Evolutionary conservation across 23 tunicate genomes (phyloP), one percentile per base, ranked within the genome.

Genomic region (Trididemnum miniatum): DNA sequence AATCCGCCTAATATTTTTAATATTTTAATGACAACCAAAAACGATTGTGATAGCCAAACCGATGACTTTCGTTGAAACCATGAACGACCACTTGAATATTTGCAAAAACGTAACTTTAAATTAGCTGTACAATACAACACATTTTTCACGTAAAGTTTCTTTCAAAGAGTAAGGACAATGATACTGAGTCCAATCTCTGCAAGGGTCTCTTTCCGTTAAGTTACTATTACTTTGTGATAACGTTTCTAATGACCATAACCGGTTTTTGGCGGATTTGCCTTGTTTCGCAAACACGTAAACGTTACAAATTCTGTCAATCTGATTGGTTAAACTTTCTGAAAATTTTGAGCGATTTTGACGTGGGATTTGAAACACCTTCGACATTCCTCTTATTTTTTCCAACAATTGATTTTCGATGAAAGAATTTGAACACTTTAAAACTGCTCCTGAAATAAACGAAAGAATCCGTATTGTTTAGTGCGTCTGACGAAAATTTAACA

Each of bases 211-310:
- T 57, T 86, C 90, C 5, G 7, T 26, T 23, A 86, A 37, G 71
- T 86, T 86, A 23, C 65, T 40, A 34, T 86, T 86, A 57, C 90
- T 86, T 5, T 33, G 28, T 26, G 78, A 35, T 22, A 86, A 35
- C 24, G 50, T 35, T 20, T 79, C 44, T 72, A 86, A 26, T 0
- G 84, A 79, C 90, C 90, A 86, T 22, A 86, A 52, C 29, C 71
- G 71, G 69, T 86, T 65, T 63, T 65, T 69, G 27, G 90, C 84
- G 0, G 90, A 86, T 30, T 80, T 86, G 32, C 90, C 90, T 54
- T 86, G 90, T 34, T 86, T 86, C 20, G 80, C 80, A 35, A 57
- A 86, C 40, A 86, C 65, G 54, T 71, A 59, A 38, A 86, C 54
- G 15, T 7, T 7, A 44, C 9, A 44, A 15, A 9, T 44, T 9